Base-by-base conservation (phyloP, 2,797 vertebrate genomes). In the Argyrosomus regius region DNA sequence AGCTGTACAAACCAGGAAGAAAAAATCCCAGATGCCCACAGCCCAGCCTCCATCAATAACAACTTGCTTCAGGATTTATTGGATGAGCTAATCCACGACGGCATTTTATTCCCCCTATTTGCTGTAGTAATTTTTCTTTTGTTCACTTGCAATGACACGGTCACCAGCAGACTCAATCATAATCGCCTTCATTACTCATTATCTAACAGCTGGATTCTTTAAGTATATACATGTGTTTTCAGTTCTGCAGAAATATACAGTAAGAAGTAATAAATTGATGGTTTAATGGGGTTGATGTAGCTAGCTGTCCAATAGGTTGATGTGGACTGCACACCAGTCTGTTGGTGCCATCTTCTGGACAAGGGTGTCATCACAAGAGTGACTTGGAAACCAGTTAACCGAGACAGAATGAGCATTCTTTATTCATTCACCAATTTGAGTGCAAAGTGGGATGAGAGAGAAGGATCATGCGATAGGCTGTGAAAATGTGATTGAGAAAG, bases 301-400 rank as follows among this genome's bases (percentile, higher is more conserved):
- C 24, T 53, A 14, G 14, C 54, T 9, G 75, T 78, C 78, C 58
- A 81, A 41, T 3, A 17, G 53, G n/a, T 45, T 46, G 49, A 65
- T 22, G 11, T 65, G 56, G 58, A 63, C 52, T 5, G 26, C 62
- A 59, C 45, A 31, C 28, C 26, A 85, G 87, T 87, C 58, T 67
- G 71, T 17, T 86, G 58, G 63, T 84, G 88, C 93, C 94, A 92
- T 87, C 93, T 89, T 46, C 78, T 93, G 93, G 92, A 4, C 72
- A 77, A 18, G 69, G 0, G 0, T 18, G 49, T 56, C 35, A 84
- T 57, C 39, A 73, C 81, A 83, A 9, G 31, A 26, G 13, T 3
- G 59, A 53, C 20, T 26, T 13, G 12, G 12, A 39, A 14, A n/a
- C 13, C 1, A 22, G n/a, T 41, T 6, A 1, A 57, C 2, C 3